These are phyloP conservation scores for Zygaena filipendulae DNA, from an alignment of 2,888 invertebrate species.

Conservation along the genomic window DNA sequence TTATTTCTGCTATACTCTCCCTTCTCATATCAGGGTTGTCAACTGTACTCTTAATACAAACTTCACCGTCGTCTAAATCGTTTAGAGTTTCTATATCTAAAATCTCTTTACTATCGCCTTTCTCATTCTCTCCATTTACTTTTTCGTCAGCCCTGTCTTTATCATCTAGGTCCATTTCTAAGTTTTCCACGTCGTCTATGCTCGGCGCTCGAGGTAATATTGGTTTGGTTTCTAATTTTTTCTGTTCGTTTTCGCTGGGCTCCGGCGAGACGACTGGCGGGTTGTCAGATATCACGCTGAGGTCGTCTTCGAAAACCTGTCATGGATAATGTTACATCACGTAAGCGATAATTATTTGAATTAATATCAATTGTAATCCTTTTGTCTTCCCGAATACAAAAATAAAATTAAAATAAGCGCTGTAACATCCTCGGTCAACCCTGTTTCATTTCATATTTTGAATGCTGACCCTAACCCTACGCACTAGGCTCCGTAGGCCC, in stretches of 20 bases:
- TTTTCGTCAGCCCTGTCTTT: slow-evolving; percentile 39
- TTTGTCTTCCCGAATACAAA: too few species aligned
- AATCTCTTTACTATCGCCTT: slow-evolving; percentile 50
- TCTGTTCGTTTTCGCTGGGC: slow-evolving; percentile 55
- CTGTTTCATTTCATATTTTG: too few species aligned
- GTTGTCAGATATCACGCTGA: slow-evolving; percentile 66
- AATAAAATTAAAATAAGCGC: too few species aligned
- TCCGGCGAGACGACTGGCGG: slow-evolving; percentile 61
- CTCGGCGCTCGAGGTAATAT: slow-evolving; percentile 53
- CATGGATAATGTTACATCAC: too few species aligned
- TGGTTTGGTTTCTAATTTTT: slow-evolving; percentile 39
- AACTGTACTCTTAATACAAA: slow-evolving; percentile 50
- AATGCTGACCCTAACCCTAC: too few species aligned
- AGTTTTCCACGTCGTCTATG: slow-evolving; percentile 58
- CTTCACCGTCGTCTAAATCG: slow-evolving; percentile 53
- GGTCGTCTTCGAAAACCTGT: slow-evolving; percentile 69
- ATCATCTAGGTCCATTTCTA: slow-evolving; percentile 48
- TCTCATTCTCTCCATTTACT: slow-evolving; percentile 66
- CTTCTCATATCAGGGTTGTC: slow-evolving; percentile 56
- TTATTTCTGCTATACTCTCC: slow-evolving; percentile 61
- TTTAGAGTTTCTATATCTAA: slow-evolving; percentile 58
- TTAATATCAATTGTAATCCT: too few species aligned
- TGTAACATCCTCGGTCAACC: too few species aligned
- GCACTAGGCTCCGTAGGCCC: too few species aligned
- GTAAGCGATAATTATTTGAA: too few species aligned